A percentile compares a stretch with the other conserved stretches of the same genome.
phyloP scores from a whole-genome alignment of 1,140 invertebrate genomes.

The Condylostylus longicornis region DNA sequence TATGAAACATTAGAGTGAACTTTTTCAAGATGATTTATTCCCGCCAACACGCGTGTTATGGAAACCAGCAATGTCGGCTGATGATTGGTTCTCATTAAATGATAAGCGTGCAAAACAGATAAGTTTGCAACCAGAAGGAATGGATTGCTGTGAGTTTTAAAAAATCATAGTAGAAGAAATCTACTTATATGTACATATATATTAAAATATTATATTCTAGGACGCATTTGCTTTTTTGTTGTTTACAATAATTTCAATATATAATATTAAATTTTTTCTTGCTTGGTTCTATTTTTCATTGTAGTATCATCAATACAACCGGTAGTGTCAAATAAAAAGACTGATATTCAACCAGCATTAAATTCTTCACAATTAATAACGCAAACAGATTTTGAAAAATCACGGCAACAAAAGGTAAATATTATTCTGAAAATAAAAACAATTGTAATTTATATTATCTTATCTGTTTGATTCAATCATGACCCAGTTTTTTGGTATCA shows the following conservation, averaged over 20 bases:
- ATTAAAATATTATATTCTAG: background rate
- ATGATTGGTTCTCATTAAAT: conserved; percentile 60
- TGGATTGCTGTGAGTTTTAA: conserved; percentile 61
- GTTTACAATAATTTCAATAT: background rate
- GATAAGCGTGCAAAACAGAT: conserved; percentile 47
- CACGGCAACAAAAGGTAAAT: conserved; percentile 26
- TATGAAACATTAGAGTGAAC: conserved; percentile 49
- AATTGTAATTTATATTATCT: conserved; percentile 10
- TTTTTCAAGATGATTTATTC: conserved; percentile 94
- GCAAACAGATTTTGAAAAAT: conserved; percentile 23
- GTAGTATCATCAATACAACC: conserved; percentile 28
- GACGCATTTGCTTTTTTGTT: background rate
- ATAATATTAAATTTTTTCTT: conserved; percentile 6
- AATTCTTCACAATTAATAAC: conserved; percentile 9
- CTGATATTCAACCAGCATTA: conserved; percentile 13
- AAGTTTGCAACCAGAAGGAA: conserved; percentile 70
- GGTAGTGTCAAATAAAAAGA: no score
- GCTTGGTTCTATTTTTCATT: no score
- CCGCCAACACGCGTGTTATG: conserved; percentile 78
- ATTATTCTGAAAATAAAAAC: conserved; percentile 2
- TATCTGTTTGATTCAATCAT: conserved; percentile 8
- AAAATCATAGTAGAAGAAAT: background rate
- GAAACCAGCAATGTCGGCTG: conserved; percentile 54
- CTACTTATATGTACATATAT: background rate
- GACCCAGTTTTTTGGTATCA: no score